Base-by-base conservation (phyloP, 1,140 invertebrate species). In the Pseudoatta argentina region DNA sequence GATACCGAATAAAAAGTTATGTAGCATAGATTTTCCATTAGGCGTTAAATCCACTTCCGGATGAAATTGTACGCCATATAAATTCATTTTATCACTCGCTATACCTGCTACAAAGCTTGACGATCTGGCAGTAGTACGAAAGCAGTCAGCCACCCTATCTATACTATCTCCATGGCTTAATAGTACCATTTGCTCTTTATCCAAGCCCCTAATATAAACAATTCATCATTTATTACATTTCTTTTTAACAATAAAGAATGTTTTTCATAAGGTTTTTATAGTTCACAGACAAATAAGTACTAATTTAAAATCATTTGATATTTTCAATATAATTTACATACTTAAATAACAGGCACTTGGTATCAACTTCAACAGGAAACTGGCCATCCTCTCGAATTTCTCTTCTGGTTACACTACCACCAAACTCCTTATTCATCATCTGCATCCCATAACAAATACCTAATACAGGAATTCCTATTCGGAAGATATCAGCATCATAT, bases 391-490 rank as follows among this genome's bases (percentile, higher is more conserved):
- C 99, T 89, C 99, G 96, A 3, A 96, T 96, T 86, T 98, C 97
- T 94, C 98, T 99, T 89, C 97, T 96, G 12, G 97, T 95, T 57
- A 99, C 98, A 5, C 97, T 97, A n/a, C 99, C 99, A 12, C 98
- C 98, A 94, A 99, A 99, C 94, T 99, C 98, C 95, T 99, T 99
- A 94, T 99, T 99, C 95, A 99, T 97, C 97, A 99, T 98, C 96
- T 99, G 99, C 97, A 99, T 99, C 61, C 99, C 99, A 96, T 99
- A 99, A 95, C 99, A 99, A 93, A 99, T 99, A 88, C 98, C 98
- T 93, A 99, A 96, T 73, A 99, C 97, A 64, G 99, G 99, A 92
- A 99, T 96, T 89, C 98, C 98, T 95, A 99, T 97, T 95, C 97
- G 97, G 95, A 99, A 99, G 87, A 99, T 98, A 93, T 98, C 98